Percentiles rank a stretch among this genome's conserved stretches.
phyloP scores from a whole-genome alignment of 2,113 vertebrate genomes.

The Dendrocopos noguchii region DNA sequence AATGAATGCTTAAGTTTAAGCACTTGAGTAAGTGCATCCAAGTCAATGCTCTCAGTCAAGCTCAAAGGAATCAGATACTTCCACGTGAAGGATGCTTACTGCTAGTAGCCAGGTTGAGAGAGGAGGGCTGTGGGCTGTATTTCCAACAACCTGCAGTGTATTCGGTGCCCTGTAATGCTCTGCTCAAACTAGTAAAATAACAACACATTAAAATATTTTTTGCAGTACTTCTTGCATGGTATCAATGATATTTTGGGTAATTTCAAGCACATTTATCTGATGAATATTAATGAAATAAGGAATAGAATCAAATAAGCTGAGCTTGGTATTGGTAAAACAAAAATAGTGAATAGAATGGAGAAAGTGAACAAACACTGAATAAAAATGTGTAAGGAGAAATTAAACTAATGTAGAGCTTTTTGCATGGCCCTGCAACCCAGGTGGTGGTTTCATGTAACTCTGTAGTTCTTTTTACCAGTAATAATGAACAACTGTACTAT shows the following conservation, averaged over 20 bases:
- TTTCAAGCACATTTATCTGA: background rate
- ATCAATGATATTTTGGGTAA: background rate
- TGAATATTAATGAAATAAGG: background rate
- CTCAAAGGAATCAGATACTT: background rate
- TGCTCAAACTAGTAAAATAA: background rate
- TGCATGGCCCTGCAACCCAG: background rate
- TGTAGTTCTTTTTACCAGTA: background rate
- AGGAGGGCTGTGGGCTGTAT: background rate
- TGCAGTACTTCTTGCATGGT: background rate
- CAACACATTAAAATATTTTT: background rate
- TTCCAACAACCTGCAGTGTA: background rate
- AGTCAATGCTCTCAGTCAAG: background rate
- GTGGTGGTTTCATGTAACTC: background rate
- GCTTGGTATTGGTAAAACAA: background rate
- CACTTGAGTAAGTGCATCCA: background rate
- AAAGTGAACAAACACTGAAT: background rate
- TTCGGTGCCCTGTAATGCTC: background rate
- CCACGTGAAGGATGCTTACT: background rate
- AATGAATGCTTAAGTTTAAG: background rate
- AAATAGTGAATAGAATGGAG: background rate
- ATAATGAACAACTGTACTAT: background rate
- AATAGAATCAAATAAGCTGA: background rate
- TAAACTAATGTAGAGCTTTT: background rate
- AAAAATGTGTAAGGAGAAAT: background rate
- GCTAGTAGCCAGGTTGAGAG: background rate